Base-by-base conservation (phyloP, 2,888 invertebrate species). In the Ypsolopha sequella region DNA sequence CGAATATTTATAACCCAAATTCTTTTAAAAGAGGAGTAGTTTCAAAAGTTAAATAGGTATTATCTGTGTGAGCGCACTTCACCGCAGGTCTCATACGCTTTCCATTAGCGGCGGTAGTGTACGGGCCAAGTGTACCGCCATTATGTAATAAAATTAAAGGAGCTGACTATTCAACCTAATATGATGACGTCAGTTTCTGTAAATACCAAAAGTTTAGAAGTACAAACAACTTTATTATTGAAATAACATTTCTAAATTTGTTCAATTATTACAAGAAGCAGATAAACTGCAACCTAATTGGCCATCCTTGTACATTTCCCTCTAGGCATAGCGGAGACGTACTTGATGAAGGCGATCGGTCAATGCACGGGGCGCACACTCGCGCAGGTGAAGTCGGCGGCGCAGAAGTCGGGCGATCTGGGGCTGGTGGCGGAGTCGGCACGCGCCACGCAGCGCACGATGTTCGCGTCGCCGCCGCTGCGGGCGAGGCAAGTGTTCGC, bases 321-420 rank as follows among this genome's bases (percentile, higher is more conserved):
- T 10, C 78, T 96, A 65, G 99, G 99, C n/a, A 91, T 97, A 50
- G 99, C 99, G 0, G 99, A 99, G 68, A 94, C 93, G 0, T 93
- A 94, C 58, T 85, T 99, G 49, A 95, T 98, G 92, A 98, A 97
- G 86, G 96, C 97, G 0, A 93, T 99, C 48, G 96, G 95, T 0
- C 93, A 93, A 69, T 92, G 95, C 54, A 97, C 97, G 6, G 97
- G 97, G 0, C 90, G 97, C 54, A 91, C 93, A 43, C 71, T 96
- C 58, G 92, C 93, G 48, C 95, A 96, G 74, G 92, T 98, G 51
- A 95, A 94, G 75, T 80, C 89, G 0, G 78, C 73, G n/a, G 86
- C 88, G 51, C 74, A 70, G 6, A 67, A 61, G 34, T 89, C 89
- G 50, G 98, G 99, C 0, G 99, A 99, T 85, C 87, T 99, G 52